phyloP scores from a whole-genome alignment of 2,797 vertebrate species.

The Siniperca undulata region DNA sequence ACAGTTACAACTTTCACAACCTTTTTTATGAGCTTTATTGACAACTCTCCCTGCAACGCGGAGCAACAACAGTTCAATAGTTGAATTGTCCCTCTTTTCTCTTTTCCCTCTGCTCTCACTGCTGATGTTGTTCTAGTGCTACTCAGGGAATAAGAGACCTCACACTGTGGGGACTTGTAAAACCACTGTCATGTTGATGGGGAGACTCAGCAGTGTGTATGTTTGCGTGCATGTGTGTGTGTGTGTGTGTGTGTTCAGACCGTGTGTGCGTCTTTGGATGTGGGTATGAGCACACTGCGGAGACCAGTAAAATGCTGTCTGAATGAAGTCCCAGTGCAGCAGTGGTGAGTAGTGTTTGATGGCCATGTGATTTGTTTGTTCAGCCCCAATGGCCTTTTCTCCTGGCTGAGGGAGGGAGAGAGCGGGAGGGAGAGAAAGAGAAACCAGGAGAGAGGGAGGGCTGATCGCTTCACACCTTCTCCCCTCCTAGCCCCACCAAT shows the following conservation, averaged over 20 bases:
- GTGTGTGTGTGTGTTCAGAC: slow-evolving; percentile 36
- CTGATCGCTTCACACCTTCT: slow-evolving; percentile 90
- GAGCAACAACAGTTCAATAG: slow-evolving; percentile 70
- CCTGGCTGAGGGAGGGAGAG: slow-evolving; percentile 71
- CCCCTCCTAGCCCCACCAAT: slow-evolving; percentile 93
- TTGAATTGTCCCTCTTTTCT: slow-evolving; percentile 66
- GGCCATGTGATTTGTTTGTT: slow-evolving; percentile 94
- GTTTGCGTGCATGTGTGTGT: slow-evolving; percentile 33
- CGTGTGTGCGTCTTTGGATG: slow-evolving; percentile 60
- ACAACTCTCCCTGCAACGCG: slow-evolving; percentile 64
- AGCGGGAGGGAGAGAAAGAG: slow-evolving; percentile 49
- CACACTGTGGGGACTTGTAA: slow-evolving; percentile 84
- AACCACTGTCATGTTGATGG: slow-evolving; percentile 82
- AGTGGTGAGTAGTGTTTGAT: slow-evolving; percentile 90
- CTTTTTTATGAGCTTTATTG: slow-evolving; percentile 81
- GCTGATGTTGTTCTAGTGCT: slow-evolving; percentile 78
- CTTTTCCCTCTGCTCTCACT: slow-evolving; percentile 45
- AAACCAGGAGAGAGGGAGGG: slow-evolving; percentile 56
- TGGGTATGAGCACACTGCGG: slow-evolving; percentile 68
- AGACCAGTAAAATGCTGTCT: slow-evolving; percentile 87
- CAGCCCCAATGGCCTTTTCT: slow-evolving; percentile 90
- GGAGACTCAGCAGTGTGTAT: slow-evolving; percentile 65
- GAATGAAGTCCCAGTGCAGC: slow-evolving; percentile 86
- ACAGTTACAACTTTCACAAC: slow-evolving; percentile 81
- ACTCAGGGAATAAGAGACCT: slow-evolving; percentile 80